Evolutionary conservation across 2,888 invertebrate species (phyloP).

Genomic region (Parelbella ahira): DNA sequence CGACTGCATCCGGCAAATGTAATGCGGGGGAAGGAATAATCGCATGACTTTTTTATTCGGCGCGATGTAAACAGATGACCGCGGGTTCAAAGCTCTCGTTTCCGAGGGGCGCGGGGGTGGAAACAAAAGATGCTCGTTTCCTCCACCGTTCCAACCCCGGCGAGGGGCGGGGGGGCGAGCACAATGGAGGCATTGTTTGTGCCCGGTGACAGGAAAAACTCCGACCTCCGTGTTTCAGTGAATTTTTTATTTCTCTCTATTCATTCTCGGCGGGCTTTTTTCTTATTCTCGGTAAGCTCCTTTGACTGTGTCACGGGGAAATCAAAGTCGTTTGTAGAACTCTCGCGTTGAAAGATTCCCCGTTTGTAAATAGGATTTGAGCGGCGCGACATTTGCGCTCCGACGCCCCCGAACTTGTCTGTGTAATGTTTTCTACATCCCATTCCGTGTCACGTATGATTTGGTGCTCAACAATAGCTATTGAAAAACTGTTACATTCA

Average conservation of each 20-base stretch:
- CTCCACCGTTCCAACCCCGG: conserved; percentile 48
- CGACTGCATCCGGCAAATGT: conserved; percentile 28
- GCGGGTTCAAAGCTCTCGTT: conserved; percentile 69
- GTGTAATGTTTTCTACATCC: background rate
- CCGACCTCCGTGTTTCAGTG: conserved; percentile 79
- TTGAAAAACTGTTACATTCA: no score
- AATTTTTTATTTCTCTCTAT: conserved; percentile 75
- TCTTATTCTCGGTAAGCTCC: conserved; percentile 55
- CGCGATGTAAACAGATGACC: conserved; percentile 76
- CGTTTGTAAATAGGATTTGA: conserved; percentile 18
- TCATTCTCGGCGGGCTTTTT: conserved; percentile 51
- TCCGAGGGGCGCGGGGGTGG: conserved; percentile 57
- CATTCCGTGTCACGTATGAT: background rate
- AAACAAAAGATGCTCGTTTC: conserved; percentile 80
- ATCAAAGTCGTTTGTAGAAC: conserved; percentile 62
- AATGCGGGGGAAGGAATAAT: conserved; percentile 45
- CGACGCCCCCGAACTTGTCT: conserved; percentile 7
- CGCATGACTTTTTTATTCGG: conserved; percentile 58
- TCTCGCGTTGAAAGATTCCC: conserved; percentile 21
- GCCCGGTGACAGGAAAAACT: conserved; percentile 80
- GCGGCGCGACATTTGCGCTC: conserved; percentile 21
- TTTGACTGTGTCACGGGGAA: conserved; percentile 65
- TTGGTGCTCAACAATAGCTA: no score
- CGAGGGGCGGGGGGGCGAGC: conserved; percentile 41
- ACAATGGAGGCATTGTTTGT: conserved; percentile 78